Evolutionary conservation across 2,113 vertebrate species (phyloP), one percentile per base, ranked within the genome.

Genomic region (Melierax canorus): DNA sequence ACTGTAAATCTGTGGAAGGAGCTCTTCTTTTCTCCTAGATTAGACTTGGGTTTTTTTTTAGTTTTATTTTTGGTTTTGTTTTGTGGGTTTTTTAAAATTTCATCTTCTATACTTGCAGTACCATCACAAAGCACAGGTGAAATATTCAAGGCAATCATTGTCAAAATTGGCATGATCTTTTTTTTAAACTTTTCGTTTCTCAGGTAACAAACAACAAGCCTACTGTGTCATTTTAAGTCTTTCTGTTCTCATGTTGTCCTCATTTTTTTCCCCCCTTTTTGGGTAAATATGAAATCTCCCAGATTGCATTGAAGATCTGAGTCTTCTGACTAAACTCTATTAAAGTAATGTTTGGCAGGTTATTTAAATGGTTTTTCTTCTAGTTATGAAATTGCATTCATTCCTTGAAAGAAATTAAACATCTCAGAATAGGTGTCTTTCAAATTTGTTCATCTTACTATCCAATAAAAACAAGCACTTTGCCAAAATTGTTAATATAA

Each of bases 21-120:
- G 27, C 22, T 46, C 8, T 4, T 82, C 29, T n/a, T 16, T 20
- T 62, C 19, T 43, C 38, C 53, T 24, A 66, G 53, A 51, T 29
- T 15, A 23, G 13, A 75, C 56, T 26, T 50, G 2, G 2, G 2
- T 0, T 0, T 10, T 59, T 53, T 21, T 21, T 15, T 21, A 12
- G 10, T 43, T 50, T 50, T 60, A 9, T 21, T 32, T 24, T 34
- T 12, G 36, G 27, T 29, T 30, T 72, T 39, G 13, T 30, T 18
- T 29, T 36, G 30, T 32, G 19, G n/a, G n/a, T n/a, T n/a, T 30
- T 59, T 29, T 7, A 11, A 7, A 21, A 30, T 41, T 69, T 86
- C 3, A 15, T 73, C 85, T 73, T 26, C 15, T 23, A 5, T 62
- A 39, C 7, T 66, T 71, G 11, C 11, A 84, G 7, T 91, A 34